Base-by-base conservation (phyloP, 2,797 vertebrate species). In the Takifugu ocellatus region DNA sequence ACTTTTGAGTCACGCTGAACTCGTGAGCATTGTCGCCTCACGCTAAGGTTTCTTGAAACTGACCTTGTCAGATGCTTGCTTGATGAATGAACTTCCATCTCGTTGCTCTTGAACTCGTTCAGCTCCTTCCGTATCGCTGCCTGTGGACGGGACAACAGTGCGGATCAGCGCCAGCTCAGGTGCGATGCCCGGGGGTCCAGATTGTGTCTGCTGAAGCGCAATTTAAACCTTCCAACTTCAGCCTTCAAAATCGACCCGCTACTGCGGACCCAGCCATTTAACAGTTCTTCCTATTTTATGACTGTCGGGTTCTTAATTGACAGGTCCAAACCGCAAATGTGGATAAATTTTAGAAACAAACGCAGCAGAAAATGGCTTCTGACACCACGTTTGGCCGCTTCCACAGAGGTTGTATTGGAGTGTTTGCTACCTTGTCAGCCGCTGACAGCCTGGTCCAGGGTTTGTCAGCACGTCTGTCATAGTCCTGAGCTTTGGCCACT, bases 401-500 rank as follows among this genome's bases (percentile, higher is more conserved):
- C 21, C 21, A 29, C 4, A 21, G 6, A 64, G 11, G 21, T 1
- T 24, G 21, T 60, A 9, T 7, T 26, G 49, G 51, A 46, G 39
- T 27, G 49, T 27, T 5, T 46, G 25, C 46, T 88, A 97, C 97
- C 95, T 99, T 99, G 70, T 99, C 97, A 66, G 97, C 91, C 54
- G 97, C 95, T 21, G 97, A 98, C 78, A 99, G 92, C 62, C 97
- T 84, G 9, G 97, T 99, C 97, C 96, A 99, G 5, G 97, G 97
- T 72, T 99, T 99, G 88, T 99, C 97, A 0, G 97, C 95, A 59
- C 96, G 82, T 60, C 97, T 86, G 92, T 99, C 97, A 0, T 98
- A 99, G 90, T 98, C 97, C 92, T 99, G 96, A 84, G 97, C 97
- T 92, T 97, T 98, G 49, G 97, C 96, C 90, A 99, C 97, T 87